Conservation (phyloP, 2,113 vertebrate genomes). For the Dendropsophus ebraccatus region DNA sequence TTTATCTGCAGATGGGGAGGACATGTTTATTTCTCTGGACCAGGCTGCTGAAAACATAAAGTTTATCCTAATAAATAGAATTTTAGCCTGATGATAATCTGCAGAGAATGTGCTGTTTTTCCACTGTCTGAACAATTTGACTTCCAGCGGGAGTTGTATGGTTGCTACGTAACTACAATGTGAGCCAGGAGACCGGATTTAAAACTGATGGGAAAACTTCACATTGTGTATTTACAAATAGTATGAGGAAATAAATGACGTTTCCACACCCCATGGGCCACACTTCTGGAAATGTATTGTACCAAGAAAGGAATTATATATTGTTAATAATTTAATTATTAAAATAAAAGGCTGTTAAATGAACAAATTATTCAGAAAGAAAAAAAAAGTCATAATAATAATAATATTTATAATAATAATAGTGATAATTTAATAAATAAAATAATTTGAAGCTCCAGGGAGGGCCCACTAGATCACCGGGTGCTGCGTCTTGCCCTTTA, state of each 20-base stretch:
- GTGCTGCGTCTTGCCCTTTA: too few species aligned
- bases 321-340: neutral
- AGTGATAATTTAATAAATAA: too few species aligned
- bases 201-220: constrained; percentile 18
- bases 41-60: constrained; percentile 22
- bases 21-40: neutral
- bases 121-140: constrained; percentile 49
- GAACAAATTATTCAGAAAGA: neutral
- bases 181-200: constrained; percentile 6
- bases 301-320: neutral
- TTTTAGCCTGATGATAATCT: constrained; percentile 43
- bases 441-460: too few species aligned
- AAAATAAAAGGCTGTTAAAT: neutral
- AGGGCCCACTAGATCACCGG: too few species aligned
- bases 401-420: too few species aligned
- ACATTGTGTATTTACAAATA: constrained; percentile 23
- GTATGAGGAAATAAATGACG: neutral
- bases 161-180: constrained; percentile 54
- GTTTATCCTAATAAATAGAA: constrained; percentile 44
- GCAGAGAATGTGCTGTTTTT: constrained; percentile 46
- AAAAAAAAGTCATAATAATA: neutral
- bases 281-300: neutral
- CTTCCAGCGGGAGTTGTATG: constrained; percentile 45
- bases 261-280: neutral
- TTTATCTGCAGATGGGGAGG: neutral